Percentiles rank a stretch among this genome's conserved stretches.
Conservation (phyloP, 2,113 vertebrate genomes). For the Bombycilla garrulus region DNA sequence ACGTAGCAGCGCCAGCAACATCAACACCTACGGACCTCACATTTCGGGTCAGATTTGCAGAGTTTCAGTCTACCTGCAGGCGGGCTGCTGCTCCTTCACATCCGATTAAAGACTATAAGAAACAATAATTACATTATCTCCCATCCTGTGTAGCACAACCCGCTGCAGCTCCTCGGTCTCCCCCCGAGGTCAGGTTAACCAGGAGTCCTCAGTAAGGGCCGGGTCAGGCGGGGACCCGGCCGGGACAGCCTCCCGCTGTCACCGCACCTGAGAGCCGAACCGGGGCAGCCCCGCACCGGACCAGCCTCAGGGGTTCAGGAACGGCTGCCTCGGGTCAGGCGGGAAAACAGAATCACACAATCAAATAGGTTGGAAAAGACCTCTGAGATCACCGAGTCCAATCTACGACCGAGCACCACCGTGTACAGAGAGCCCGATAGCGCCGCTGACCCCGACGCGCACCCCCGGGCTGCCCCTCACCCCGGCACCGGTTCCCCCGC, state of each 20-base stretch:
- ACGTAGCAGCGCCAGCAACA: background rate
- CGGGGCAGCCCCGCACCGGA: background rate
- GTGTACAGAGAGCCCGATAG: background rate
- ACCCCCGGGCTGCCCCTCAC: background rate
- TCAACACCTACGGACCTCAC: background rate
- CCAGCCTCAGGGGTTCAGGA: background rate
- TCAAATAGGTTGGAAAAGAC: background rate
- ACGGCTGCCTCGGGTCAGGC: background rate
- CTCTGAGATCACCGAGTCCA: background rate
- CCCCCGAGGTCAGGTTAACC: background rate
- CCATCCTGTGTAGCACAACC: rapidly evolving
- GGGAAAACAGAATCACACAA: background rate
- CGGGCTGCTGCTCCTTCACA: background rate
- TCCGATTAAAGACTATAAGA: background rate
- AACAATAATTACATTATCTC: background rate
- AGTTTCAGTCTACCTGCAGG: background rate
- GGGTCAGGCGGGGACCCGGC: background rate
- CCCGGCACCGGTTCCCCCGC: background rate
- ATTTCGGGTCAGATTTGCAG: background rate
- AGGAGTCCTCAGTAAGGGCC: rapidly evolving
- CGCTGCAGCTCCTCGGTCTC: background rate
- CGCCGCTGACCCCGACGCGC: background rate
- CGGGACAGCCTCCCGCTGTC: background rate
- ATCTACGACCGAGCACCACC: background rate
- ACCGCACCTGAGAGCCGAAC: background rate